phyloP scores from a whole-genome alignment of 1,140 invertebrate genomes.

The Argopecten irradians region DNA sequence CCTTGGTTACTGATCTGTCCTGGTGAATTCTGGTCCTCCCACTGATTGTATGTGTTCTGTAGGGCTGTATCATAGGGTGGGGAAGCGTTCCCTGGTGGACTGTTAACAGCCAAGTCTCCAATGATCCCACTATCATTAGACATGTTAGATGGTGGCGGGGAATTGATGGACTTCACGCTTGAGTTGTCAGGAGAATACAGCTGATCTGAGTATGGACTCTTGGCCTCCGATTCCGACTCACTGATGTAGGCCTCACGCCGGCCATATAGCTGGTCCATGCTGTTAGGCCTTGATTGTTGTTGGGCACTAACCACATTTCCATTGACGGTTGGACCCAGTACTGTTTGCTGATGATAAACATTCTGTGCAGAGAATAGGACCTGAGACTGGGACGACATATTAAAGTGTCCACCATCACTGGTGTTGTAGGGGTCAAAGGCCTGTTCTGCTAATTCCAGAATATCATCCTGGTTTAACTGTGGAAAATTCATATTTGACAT shows the following conservation, averaged over 20 bases:
- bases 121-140: not conserved
- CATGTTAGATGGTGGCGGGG: not conserved
- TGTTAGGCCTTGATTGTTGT: not conserved
- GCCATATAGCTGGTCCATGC: not conserved
- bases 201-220: conserved; percentile 8
- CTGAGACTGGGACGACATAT: not conserved
- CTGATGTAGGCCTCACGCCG: not conserved
- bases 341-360: not conserved
- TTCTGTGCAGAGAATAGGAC: not conserved
- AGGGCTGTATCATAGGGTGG: not conserved
- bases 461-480: not conserved
- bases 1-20: not conserved
- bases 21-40: not conserved
- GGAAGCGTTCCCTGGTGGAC: not conserved
- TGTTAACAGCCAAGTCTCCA: not conserved
- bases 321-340: not conserved
- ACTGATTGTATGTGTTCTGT: not conserved
- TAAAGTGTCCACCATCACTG: not conserved
- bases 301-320: not conserved
- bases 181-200: not conserved
- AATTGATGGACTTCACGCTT: not conserved
- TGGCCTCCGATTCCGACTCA: not conserved
- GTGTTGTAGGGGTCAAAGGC: not conserved
- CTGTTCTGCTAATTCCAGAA: not conserved
- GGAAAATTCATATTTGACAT: not conserved